Conservation (phyloP, 2,888 invertebrate genomes). For the Leucozona laternaria region DNA sequence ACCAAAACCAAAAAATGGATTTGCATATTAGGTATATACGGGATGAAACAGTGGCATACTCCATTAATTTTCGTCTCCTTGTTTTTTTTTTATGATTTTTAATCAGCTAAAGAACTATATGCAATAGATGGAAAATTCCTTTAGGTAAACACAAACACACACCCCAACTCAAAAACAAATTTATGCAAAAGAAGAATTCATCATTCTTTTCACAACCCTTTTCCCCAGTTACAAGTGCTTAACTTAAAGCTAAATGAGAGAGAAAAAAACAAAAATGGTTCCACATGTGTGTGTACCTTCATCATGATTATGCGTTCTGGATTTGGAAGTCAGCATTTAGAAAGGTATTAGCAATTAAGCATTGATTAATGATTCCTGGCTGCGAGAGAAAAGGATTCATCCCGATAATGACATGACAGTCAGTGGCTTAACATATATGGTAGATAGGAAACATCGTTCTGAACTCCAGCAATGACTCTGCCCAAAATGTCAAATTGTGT, state of each 20-base stretch:
- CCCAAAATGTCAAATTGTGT: slow-evolving; percentile 34
- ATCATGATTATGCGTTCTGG: slow-evolving; percentile 62
- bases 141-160: slow-evolving; percentile 60
- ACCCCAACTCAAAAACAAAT: slow-evolving; percentile 17
- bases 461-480: slow-evolving; percentile 54
- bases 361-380: slow-evolving; percentile 68
- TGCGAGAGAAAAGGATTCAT: slow-evolving; percentile 47
- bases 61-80: slow-evolving; percentile 73
- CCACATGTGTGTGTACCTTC: slow-evolving; percentile 60
- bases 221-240: slow-evolving; percentile 63
- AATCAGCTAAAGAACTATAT: slow-evolving; percentile 57
- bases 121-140: slow-evolving; percentile 46
- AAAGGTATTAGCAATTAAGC: slow-evolving; percentile 75
- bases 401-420: slow-evolving; percentile 73
- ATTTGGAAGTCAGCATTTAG: slow-evolving; percentile 47
- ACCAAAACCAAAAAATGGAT: slow-evolving; percentile 39
- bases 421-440: slow-evolving; percentile 65
- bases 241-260: slow-evolving; percentile 7
- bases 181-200: slow-evolving; percentile 63
- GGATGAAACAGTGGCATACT: slow-evolving; percentile 66
- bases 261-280: slow-evolving; percentile 12
- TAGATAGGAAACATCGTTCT: slow-evolving; percentile 10
- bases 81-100: slow-evolving; percentile 39
- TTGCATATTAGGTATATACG: slow-evolving; percentile 46
- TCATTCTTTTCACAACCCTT: slow-evolving; percentile 55